These are phyloP conservation scores for Plecturocebus donacophilus DNA, from an alignment of 2,113 vertebrate genomes.

Conservation along the genomic window DNA sequence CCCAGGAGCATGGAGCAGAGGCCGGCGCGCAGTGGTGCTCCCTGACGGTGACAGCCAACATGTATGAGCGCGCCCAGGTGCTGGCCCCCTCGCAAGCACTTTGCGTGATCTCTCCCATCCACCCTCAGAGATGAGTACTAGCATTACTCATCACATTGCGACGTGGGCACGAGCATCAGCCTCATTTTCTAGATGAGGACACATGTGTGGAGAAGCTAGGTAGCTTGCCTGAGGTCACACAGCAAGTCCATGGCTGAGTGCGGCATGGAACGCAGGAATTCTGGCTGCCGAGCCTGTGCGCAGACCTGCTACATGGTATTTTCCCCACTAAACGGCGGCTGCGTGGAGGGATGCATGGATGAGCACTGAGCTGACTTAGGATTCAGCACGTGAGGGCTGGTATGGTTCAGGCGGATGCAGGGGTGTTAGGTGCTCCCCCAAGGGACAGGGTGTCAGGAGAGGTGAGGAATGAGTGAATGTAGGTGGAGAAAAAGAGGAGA, in stretches of 20 bases:
- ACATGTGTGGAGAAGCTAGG: rapidly evolving
- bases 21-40: background rate
- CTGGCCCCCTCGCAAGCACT: background rate
- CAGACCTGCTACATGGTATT: rapidly evolving
- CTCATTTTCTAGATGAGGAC: rapidly evolving
- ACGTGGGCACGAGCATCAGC: rapidly evolving
- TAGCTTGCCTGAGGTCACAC: background rate
- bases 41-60: rapidly evolving
- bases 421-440: background rate
- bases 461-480: background rate
- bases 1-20: background rate
- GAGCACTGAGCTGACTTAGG: rapidly evolving
- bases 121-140: background rate
- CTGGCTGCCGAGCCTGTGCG: background rate
- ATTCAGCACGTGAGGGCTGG: background rate
- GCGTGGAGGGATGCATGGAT: rapidly evolving
- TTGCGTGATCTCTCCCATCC: rapidly evolving
- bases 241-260: background rate
- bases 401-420: background rate
- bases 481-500: background rate
- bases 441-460: background rate
- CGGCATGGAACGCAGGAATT: background rate
- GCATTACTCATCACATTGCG: background rate
- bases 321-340: too few species aligned
- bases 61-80: background rate